These are phyloP conservation scores for Lasioglossum malachurum DNA, from an alignment of 2,888 invertebrate species.

Conservation along the genomic window DNA sequence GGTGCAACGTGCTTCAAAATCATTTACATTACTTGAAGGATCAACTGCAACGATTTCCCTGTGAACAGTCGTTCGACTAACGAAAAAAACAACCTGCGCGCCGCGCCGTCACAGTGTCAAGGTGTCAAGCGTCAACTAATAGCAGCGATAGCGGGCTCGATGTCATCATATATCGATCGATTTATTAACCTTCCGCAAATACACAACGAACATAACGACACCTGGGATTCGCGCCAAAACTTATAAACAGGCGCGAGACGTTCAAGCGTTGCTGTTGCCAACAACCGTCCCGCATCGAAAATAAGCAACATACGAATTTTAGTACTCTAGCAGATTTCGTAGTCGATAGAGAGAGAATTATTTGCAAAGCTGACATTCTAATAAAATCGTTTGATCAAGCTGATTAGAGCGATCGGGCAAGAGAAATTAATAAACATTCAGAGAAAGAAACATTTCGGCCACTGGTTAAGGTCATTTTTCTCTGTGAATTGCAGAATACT, in stretches of 20 bases:
- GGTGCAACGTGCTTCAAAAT: conserved; percentile 12
- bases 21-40: not conserved
- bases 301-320: conserved; percentile 43
- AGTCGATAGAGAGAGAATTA: conserved; percentile 24
- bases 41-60: not conserved
- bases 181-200: conserved; percentile 39
- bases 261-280: conserved; percentile 48
- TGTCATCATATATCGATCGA: conserved; percentile 18
- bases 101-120: too few relatives aligned
- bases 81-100: not conserved
- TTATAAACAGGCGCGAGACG: conserved; percentile 47
- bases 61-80: not conserved
- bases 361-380: not conserved
- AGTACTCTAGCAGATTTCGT: conserved; percentile 9
- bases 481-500: not conserved
- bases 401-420: not conserved
- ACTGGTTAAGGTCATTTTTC: not conserved
- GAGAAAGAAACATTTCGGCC: conserved; percentile 3
- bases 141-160: too few relatives aligned
- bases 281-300: conserved; percentile 36
- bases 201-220: conserved; percentile 21
- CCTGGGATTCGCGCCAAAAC: conserved; percentile 51
- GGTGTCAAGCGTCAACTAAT: not conserved
- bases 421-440: not conserved
- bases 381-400: not conserved